These are phyloP conservation scores for Silurus asotus DNA, from an alignment of 2,113 vertebrate genomes.

Conservation along the genomic window DNA sequence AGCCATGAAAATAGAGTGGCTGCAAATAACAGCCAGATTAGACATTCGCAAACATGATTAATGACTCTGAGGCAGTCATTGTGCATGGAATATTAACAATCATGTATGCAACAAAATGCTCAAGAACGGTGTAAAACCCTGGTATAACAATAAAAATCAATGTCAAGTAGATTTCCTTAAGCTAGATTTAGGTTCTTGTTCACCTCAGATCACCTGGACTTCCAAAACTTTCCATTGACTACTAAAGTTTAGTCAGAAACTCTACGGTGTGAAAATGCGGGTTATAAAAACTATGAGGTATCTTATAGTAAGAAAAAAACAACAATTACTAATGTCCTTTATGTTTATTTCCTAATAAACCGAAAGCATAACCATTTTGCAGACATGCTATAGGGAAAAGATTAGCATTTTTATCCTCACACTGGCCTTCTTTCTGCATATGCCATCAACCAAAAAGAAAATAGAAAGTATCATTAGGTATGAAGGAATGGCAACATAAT, in stretches of 20 bases:
- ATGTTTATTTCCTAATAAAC: background rate
- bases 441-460: background rate
- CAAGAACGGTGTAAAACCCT: background rate
- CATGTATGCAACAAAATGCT: constrained; percentile 26
- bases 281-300: constrained; percentile 14
- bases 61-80: constrained; percentile 41
- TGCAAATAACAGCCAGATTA: constrained; percentile 55
- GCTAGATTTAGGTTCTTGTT: background rate
- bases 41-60: constrained; percentile 55
- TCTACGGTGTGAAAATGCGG: background rate
- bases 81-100: constrained; percentile 49
- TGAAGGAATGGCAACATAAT: background rate
- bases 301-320: background rate
- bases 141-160: background rate
- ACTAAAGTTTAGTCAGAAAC: constrained; percentile 3
- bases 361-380: background rate
- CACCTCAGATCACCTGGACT: background rate
- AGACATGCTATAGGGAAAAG: background rate
- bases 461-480: background rate
- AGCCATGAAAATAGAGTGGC: constrained; percentile 47
- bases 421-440: constrained; percentile 19
- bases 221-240: background rate
- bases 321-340: background rate
- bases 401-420: constrained; percentile 28
- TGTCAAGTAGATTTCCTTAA: background rate